Conservation (phyloP, 2,888 invertebrate genomes). For the Patella caerulea region DNA sequence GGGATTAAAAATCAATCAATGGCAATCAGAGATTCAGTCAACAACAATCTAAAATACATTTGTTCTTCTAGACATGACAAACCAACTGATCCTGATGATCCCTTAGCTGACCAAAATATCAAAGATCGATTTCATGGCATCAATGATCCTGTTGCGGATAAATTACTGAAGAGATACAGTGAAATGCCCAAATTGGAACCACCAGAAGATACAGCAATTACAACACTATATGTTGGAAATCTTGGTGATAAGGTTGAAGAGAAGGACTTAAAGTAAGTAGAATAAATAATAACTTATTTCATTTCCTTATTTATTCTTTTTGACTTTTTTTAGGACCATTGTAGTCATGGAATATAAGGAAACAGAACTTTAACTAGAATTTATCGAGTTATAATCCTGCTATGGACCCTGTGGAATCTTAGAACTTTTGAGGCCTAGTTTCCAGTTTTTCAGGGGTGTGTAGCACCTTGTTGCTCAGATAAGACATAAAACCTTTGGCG, state of each 20-base stretch:
- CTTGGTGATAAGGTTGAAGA: constrained; percentile 88
- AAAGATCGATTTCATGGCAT: constrained; percentile 88
- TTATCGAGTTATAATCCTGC: too few species aligned
- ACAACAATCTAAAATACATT: background rate
- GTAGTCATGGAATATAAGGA: too few species aligned
- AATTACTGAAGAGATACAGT: constrained; percentile 88
- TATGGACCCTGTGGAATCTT: too few species aligned
- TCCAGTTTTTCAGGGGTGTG: too few species aligned
- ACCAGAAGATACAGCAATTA: constrained; percentile 95
- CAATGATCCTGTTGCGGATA: constrained; percentile 96
- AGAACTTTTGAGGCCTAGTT: too few species aligned
- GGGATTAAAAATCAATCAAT: background rate
- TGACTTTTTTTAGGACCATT: too few species aligned
- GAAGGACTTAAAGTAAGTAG: constrained; percentile 81
- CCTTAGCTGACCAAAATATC: constrained; percentile 94
- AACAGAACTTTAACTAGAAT: too few species aligned
- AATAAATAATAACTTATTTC: too few species aligned
- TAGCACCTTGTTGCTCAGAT: too few species aligned
- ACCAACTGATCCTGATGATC: constrained; percentile 97
- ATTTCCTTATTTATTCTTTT: too few species aligned
- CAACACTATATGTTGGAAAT: constrained; percentile 97
- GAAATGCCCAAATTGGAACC: constrained; percentile 95
- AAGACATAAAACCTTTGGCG: too few species aligned
- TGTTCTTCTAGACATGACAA: constrained; percentile 83
- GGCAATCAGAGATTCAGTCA: background rate